Conservation (phyloP, 2,113 vertebrate species). For the Passerina amoena region DNA sequence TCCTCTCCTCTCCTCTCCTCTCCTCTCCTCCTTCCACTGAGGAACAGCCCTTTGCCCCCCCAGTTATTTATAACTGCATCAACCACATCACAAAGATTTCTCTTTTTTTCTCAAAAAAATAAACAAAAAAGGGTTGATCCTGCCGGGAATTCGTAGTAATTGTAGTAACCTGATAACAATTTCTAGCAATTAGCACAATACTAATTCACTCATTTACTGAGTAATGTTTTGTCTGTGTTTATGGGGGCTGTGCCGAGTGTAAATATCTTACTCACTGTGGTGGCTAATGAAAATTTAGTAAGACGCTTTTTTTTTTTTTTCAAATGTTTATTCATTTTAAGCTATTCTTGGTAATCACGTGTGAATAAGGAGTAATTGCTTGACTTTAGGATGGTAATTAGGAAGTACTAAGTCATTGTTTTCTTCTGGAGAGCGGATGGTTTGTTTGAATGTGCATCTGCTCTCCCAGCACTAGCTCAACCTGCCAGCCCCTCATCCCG, state of each 20-base stretch:
- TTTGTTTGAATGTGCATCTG: constrained; percentile 24
- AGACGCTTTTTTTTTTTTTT: not conserved
- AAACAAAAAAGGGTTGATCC: constrained; percentile 41
- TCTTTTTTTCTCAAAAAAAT: not conserved
- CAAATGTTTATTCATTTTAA: constrained; percentile 70
- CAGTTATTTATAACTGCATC: constrained; percentile 1
- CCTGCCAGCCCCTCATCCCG: not conserved
- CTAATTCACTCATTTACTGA: constrained; percentile 76
- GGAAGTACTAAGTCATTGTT: constrained; percentile 55
- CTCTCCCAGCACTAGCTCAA: not conserved
- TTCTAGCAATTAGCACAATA: constrained; percentile 68
- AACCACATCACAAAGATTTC: constrained; percentile 44
- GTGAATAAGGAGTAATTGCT: constrained; percentile 68
- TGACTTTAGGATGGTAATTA: constrained; percentile 51
- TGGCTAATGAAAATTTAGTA: constrained; percentile 73
- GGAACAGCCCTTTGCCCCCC: not conserved
- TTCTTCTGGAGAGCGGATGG: not conserved
- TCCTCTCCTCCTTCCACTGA: not conserved
- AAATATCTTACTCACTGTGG: constrained; percentile 70
- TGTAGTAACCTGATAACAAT: constrained; percentile 73
- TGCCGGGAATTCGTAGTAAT: constrained; percentile 62
- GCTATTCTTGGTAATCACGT: constrained; percentile 65
- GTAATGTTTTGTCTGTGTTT: constrained; percentile 73
- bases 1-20: too few species aligned
- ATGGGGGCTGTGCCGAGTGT: constrained; percentile 61